These are phyloP conservation scores for Coryphaenoides rupestris DNA, from an alignment of 2,113 vertebrate genomes.

Conservation along the genomic window DNA sequence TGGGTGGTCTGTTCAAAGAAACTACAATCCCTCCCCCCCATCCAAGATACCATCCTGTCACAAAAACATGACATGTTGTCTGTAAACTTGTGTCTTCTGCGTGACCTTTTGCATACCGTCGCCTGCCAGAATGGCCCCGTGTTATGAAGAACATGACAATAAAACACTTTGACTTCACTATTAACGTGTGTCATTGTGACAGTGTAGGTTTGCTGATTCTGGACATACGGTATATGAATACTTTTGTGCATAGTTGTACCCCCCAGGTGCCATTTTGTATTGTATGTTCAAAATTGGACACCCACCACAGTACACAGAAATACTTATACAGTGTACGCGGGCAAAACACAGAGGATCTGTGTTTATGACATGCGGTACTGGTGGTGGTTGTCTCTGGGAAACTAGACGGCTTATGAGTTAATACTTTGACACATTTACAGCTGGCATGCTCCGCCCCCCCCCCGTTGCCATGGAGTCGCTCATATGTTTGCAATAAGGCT, in stretches of 20 bases:
- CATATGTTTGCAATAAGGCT: conserved; percentile 33
- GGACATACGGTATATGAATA: too few species aligned
- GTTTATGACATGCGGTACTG: background rate
- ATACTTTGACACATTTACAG: conserved; percentile 18
- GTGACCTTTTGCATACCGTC: conserved; percentile 1
- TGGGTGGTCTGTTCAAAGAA: background rate
- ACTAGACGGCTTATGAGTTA: conserved; percentile 20
- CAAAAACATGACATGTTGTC: too few species aligned
- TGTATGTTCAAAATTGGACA: background rate
- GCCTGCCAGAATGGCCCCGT: too few species aligned
- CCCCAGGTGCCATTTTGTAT: too few species aligned
- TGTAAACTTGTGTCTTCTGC: background rate
- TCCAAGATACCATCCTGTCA: background rate
- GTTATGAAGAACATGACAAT: too few species aligned
- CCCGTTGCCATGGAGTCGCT: conserved; percentile 17
- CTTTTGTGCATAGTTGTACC: too few species aligned
- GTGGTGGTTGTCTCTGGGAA: background rate
- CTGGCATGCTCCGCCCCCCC: background rate
- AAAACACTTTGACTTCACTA: too few species aligned
- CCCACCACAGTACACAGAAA: background rate
- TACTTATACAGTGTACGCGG: too few species aligned
- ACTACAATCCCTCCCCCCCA: too few species aligned
- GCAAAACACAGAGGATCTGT: background rate
- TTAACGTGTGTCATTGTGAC: too few species aligned
- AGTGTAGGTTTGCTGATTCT: too few species aligned